Evolutionary conservation across 1,140 invertebrate species (phyloP), one percentile per base, ranked within the genome.

Genomic region (Papilio dardanus): DNA sequence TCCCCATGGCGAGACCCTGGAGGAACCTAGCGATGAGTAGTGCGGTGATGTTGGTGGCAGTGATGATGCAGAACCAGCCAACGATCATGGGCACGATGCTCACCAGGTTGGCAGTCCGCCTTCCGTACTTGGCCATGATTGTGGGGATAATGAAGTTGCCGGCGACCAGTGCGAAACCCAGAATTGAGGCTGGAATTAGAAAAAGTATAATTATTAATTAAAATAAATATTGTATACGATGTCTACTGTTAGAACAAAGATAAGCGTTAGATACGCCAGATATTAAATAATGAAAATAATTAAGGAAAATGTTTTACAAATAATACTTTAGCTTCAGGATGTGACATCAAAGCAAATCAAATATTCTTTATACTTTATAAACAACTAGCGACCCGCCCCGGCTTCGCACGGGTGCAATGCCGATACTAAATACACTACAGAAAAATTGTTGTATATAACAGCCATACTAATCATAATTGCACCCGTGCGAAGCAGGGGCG

Each of bases 91-190:
- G 83, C 2, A 79, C 69, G 12, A 89, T 80, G 71, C 84, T 88
- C 28, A 82, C 74, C 14, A 91, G 42, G 58, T 92, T 88, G 7
- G 90, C 87, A 24, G 76, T 85, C 69, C 80, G 81, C 76, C 91
- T 80, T 3, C 91, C 91, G n/a, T 81, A 87, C 66, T 82, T 85
- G 0, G 86, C 84, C 89, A 91, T 92, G 7, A 86, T 75, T 19
- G 84, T 80, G 0, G 90, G 84, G 0, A 86, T 83, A 28, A 89
- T 83, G 68, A 90, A 87, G 76, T 88, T 89, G 12, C 90, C 90
- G 4, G 81, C 77, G 16, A 91, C 80, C 1, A 88, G 67, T 0
- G 88, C 84, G 66, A 88, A 86, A 5, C 88, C 90, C 50, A 88
- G 68, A 71, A 87, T 86, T 24, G 88, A 83, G 2, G 86, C 88